phyloP scores from a whole-genome alignment of 2,888 invertebrate species.

The Nomada flava region DNA sequence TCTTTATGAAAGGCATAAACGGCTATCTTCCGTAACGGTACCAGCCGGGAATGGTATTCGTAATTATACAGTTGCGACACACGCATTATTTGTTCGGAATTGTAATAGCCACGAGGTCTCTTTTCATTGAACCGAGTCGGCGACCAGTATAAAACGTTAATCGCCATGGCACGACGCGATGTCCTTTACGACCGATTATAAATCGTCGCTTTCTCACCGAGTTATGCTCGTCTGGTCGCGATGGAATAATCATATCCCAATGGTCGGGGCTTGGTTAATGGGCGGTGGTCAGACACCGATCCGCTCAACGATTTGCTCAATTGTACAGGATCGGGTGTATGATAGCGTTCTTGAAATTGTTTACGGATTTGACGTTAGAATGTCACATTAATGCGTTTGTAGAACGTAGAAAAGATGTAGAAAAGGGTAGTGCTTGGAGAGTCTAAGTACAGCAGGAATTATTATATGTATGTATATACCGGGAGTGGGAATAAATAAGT shows the following conservation, averaged over 20 bases:
- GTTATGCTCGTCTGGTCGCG: conserved; percentile 49
- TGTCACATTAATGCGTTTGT: too few species aligned
- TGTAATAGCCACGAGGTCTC: conserved; percentile 71
- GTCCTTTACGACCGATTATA: conserved; percentile 75
- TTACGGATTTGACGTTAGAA: not conserved
- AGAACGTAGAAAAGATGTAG: too few species aligned
- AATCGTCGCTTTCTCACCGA: conserved; percentile 73
- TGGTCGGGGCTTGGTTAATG: conserved; percentile 48
- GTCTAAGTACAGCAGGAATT: too few species aligned
- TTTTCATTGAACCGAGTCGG: conserved; percentile 64
- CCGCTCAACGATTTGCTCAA: conserved; percentile 34
- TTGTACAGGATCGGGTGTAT: conserved; percentile 41
- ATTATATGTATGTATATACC: too few species aligned
- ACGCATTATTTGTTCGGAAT: conserved; percentile 76
- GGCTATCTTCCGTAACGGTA: conserved; percentile 74
- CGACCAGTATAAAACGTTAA: conserved; percentile 72
- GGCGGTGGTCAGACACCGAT: conserved; percentile 17
- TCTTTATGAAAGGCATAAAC: conserved; percentile 75
- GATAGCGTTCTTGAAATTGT: not conserved
- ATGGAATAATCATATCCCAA: conserved; percentile 63
- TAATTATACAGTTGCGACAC: conserved; percentile 78
- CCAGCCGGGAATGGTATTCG: conserved; percentile 74
- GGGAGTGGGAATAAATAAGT: too few species aligned
- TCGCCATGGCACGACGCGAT: conserved; percentile 64
- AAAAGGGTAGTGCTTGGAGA: too few species aligned